Conservation (phyloP, 2,113 vertebrate genomes). For the Steatornis caripensis region DNA sequence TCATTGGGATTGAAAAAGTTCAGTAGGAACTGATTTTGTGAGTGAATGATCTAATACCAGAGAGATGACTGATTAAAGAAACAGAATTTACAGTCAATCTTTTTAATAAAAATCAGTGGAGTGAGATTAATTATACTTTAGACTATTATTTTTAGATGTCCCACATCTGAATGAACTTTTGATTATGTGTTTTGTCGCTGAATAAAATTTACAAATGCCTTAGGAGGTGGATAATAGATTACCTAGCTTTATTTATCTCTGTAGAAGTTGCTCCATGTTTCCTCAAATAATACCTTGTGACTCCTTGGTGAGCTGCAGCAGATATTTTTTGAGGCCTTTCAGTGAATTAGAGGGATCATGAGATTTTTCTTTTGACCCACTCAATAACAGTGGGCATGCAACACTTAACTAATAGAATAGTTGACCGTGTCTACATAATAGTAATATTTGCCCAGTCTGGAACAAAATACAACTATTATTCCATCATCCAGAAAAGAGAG, state of each 20-base stretch:
- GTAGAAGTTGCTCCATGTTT: neutral
- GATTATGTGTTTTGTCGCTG: neutral
- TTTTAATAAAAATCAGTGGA: neutral
- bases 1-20: neutral
- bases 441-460: neutral
- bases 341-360: neutral
- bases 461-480: neutral
- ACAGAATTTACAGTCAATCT: neutral
- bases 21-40: neutral
- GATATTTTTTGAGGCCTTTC: neutral
- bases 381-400: neutral
- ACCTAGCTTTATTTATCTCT: neutral
- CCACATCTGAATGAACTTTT: neutral
- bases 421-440: neutral
- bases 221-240: neutral
- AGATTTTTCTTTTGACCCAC: neutral
- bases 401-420: neutral
- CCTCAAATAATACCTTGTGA: neutral
- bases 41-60: neutral
- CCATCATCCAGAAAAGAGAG: neutral
- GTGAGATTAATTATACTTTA: neutral
- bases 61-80: neutral
- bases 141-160: neutral
- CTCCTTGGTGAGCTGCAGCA: neutral
- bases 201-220: neutral